Evolutionary conservation across 2,888 invertebrate genomes (phyloP), one percentile per base, ranked within the genome.

Genomic region (Meiosimyza decipiens): DNA sequence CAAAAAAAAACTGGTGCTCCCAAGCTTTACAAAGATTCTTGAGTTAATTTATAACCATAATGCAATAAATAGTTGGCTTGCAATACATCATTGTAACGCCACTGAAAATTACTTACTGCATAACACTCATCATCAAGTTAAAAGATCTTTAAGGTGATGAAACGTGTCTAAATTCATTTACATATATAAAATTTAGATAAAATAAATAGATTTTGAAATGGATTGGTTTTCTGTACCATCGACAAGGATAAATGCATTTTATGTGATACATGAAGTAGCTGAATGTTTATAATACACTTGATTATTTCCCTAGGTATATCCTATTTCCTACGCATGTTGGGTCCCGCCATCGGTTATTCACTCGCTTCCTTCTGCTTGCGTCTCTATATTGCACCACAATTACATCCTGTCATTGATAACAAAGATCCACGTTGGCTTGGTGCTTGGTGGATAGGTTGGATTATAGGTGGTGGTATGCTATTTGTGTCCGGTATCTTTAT

Each of bases 401-500:
- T 92, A 72, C 90, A 90, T 1, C 92, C 92, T 2, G 89, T 90
- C 1, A 91, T 94, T 60, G 88, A 88, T 11, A 90, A 88, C 59
- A 88, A 88, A 18, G 93, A 93, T 86, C 93, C 93, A 0, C 88
- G 93, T 77, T 94, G 94, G 94, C 83, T 94, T 54, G 94, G 94
- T 2, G 94, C 94, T 18, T 94, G 94, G 94, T 94, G 94, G 94
- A 80, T 93, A 51, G 93, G 93, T 0, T 93, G 92, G 91, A 86
- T 92, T 5, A 87, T 92, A 11, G 81, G 92, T 12, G 91, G 90
- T 4, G 83, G 87, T 1, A 79, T 91, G 0, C 87, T 91, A 18
- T 88, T 91, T 47, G 51, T 91, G 1, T 89, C 90, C 28, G 89
- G 91, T 0, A 87, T 84, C 12, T 82, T 92, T 0, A 83, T 93